Evolutionary conservation across 35 echinoderm and acorn worm species (phyloP).

Genomic region (Patiria miniata): DNA sequence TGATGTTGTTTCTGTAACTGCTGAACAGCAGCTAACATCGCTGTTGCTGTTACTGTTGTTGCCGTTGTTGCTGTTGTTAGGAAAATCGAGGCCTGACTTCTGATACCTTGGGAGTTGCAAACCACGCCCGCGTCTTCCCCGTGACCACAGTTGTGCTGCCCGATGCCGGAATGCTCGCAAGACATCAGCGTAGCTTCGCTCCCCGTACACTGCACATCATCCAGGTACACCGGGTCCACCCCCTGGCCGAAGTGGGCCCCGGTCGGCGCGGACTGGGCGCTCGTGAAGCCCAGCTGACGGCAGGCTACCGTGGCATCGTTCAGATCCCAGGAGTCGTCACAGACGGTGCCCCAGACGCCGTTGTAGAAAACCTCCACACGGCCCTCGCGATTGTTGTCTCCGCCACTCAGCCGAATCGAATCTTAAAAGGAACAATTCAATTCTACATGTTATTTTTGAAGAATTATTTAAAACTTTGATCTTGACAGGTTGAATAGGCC

Average conservation of each 20-base stretch:
- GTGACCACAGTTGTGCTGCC: constrained; percentile 22
- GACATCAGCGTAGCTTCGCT: constrained; percentile 23
- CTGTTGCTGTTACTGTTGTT: too few species aligned
- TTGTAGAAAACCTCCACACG: constrained; percentile 36
- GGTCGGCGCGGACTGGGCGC: constrained; percentile 18
- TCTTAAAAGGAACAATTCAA: background rate
- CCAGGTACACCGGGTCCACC: constrained; percentile 27
- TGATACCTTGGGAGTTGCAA: constrained; percentile 35
- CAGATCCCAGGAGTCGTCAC: constrained; percentile 47
- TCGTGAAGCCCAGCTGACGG: constrained; percentile 32
- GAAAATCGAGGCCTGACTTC: too few species aligned
- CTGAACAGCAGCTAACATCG: too few species aligned
- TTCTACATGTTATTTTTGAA: too few species aligned
- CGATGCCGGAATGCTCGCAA: background rate
- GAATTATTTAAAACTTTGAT: too few species aligned
- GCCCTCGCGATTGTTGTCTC: constrained; percentile 25
- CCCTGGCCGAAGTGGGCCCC: constrained; percentile 34
- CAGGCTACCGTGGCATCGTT: constrained; percentile 46
- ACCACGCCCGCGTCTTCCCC: constrained; percentile 39
- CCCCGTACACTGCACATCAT: constrained; percentile 34
- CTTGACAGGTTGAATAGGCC: too few species aligned
- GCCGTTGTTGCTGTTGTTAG: too few species aligned
- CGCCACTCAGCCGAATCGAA: background rate
- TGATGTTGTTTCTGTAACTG: too few species aligned
- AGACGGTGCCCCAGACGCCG: constrained; percentile 47